Evolutionary conservation across 64 coral and sea anemone species (phyloP), one percentile per base, ranked within the genome.

Genomic region (Hydrozoanthus tunicans): DNA sequence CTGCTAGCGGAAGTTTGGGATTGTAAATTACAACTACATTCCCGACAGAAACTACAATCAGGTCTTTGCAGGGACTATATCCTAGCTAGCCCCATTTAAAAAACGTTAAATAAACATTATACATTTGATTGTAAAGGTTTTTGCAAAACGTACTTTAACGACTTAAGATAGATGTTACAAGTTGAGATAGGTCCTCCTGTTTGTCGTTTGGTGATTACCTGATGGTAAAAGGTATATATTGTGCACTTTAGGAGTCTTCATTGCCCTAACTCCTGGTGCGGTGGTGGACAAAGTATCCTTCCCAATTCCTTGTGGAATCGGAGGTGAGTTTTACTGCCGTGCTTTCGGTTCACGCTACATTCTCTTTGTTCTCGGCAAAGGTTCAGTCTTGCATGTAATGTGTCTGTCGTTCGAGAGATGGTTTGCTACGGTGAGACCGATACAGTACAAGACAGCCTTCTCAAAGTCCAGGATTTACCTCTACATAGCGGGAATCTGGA

Each of bases 351-450:
- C 82, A 56, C 72, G 91, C 56, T 86, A 86, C 65, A 51, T 85
- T 20, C 58, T 92, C 24, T 92, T 92, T 64, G 80, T 62, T 62
- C 53, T 92, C 73, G 91, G 91, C 32, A 92, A 92, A 78, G 62
- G 77, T 26, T 92, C 91, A 13, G 77, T 92, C 7, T 73, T 92
- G 13, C 61, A 78, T 58, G 91, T 78, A 12, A 85, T 85, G 59
- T 92, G 81, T n/a, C 91, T 92, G 53, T 82, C 91, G 13, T 17
- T 92, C 55, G 91, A 92, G 12, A 82, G 91, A 10, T 92, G 91
- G 81, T 92, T 68, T 32, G 82, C 81, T 3, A 77, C 78, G 72
- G 61, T 92, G 6, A 79, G 53, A 14, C 91, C 91, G 9, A 56
- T 79, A 7, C 81, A 79, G 63, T 92, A 92, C 62, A 86, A 14